These are phyloP conservation scores for Triplophysa bombifrons DNA, from an alignment of 2,797 vertebrate genomes.

Conservation along the genomic window DNA sequence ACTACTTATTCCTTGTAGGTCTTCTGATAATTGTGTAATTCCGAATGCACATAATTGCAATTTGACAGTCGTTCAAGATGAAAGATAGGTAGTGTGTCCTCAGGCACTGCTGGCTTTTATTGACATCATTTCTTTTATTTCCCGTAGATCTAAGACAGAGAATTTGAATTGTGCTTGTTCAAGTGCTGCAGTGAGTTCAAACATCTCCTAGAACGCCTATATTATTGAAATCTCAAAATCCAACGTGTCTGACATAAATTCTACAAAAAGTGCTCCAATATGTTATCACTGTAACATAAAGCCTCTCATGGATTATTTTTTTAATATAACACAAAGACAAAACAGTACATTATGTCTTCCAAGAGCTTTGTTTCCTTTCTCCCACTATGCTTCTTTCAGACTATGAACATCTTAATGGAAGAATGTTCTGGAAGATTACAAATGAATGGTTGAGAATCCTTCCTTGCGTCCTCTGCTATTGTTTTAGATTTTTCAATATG, in stretches of 20 bases:
- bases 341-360: not conserved
- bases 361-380: not conserved
- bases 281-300: not conserved
- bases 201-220: not conserved
- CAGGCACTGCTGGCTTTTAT: not conserved
- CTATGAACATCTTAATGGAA: not conserved
- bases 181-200: not conserved
- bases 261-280: not conserved
- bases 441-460: not conserved
- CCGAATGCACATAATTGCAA: slow-evolving; percentile 1
- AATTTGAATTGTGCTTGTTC: not conserved
- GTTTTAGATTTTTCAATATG: slow-evolving; percentile 6
- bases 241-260: not conserved
- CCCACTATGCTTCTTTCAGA: not conserved
- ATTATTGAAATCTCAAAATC: not conserved
- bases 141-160: not conserved
- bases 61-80: slow-evolving; percentile 3
- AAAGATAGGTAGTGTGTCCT: slow-evolving; percentile 4
- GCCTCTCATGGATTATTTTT: not conserved
- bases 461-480: slow-evolving; percentile 5
- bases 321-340: not conserved
- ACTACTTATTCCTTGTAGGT: slow-evolving; percentile 3
- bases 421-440: slow-evolving; percentile 5
- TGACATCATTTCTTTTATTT: not conserved
- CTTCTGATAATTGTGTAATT: slow-evolving; percentile 12